A percentile compares a stretch with the other conserved stretches of the same genome.
These are phyloP conservation scores for Lates japonicus DNA, from an alignment of 2,797 vertebrate species.

Conservation along the genomic window DNA sequence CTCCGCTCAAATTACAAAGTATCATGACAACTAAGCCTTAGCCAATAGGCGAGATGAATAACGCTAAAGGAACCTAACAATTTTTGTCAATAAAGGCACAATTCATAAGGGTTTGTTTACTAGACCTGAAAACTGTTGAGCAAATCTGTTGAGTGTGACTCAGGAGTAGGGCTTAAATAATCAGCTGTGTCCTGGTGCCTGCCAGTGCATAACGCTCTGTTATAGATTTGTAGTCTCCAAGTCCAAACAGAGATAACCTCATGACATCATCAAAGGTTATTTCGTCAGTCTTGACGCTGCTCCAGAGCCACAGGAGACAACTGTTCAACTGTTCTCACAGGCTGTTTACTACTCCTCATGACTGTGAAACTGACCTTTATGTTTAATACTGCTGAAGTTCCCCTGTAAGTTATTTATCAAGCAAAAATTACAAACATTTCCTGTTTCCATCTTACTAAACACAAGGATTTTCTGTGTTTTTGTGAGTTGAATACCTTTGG, in stretches of 20 bases:
- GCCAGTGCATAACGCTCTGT: neutral
- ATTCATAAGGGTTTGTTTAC: neutral
- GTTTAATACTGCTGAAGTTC: neutral
- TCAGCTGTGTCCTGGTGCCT: neutral
- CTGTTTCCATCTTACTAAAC: neutral
- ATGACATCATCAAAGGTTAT: neutral
- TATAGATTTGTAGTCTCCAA: neutral
- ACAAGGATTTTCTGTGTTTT: neutral
- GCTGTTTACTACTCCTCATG: too few relatives aligned
- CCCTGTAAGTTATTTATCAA: neutral
- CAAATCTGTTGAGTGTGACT: neutral
- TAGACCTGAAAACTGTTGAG: neutral
- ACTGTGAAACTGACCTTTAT: neutral
- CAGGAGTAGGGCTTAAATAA: neutral
- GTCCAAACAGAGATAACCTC: neutral
- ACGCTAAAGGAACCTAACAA: neutral
- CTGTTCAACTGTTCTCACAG: neutral
- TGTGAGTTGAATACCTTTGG: too few relatives aligned
- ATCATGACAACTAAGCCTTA: constrained; percentile 4
- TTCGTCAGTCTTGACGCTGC: neutral
- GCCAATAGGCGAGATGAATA: constrained; percentile 3
- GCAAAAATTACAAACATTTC: neutral
- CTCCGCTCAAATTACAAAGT: constrained; percentile 45
- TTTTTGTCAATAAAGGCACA: neutral
- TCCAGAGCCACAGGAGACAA: neutral